These are phyloP conservation scores for Mimas tiliae DNA, from an alignment of 2,888 invertebrate species.

Conservation along the genomic window DNA sequence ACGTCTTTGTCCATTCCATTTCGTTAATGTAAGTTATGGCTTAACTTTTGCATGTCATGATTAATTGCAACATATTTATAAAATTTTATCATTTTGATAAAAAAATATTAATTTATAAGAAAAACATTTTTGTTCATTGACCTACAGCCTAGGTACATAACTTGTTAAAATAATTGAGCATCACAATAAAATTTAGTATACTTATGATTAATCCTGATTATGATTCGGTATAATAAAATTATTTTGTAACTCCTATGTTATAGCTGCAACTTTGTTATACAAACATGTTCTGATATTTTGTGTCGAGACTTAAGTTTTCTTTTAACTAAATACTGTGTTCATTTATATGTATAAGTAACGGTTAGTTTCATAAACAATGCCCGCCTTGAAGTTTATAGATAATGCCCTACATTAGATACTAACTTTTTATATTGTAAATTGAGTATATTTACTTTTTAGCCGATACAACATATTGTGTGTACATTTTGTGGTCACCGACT, in stretches of 20 bases:
- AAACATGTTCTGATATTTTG: neutral
- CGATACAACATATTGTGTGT: too few species aligned
- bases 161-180: neutral
- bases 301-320: neutral
- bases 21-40: neutral
- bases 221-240: neutral
- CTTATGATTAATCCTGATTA: neutral
- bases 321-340: neutral
- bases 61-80: too few species aligned
- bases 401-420: too few species aligned
- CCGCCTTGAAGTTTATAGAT: too few species aligned
- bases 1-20: constrained; percentile 21
- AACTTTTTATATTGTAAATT: too few species aligned
- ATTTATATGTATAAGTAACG: too few species aligned
- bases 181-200: neutral
- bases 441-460: too few species aligned
- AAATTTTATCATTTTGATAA: neutral
- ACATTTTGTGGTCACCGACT: too few species aligned
- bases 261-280: constrained; percentile 11
- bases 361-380: too few species aligned
- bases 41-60: neutral
- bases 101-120: too few species aligned
- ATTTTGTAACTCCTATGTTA: neutral
- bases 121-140: too few species aligned
- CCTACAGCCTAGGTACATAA: too few species aligned